Conservation (phyloP, 2,113 vertebrate genomes). For the Cygnus atratus region DNA sequence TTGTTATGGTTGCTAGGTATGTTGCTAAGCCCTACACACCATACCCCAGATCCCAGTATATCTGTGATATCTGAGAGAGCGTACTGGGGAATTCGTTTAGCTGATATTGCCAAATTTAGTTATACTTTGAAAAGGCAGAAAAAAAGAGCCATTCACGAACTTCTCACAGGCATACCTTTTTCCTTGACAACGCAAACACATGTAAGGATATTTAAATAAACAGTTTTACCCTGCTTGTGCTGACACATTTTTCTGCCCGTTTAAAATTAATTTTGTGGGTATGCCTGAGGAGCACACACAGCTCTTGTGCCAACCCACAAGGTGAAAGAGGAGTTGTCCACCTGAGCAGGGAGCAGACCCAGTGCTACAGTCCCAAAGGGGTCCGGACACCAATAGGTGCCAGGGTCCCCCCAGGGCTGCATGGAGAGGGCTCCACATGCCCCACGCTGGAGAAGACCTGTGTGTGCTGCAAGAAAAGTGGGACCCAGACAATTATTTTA, state of each 20-base stretch:
- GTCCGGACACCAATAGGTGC: neutral
- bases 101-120: neutral
- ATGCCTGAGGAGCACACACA: neutral
- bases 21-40: constrained; percentile 12
- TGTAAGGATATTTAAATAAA: neutral
- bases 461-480: neutral
- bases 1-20: constrained; percentile 42
- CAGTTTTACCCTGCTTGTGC: neutral
- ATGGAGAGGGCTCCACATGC: neutral
- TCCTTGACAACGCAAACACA: neutral
- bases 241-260: neutral
- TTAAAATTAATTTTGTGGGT: neutral
- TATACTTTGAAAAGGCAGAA: neutral
- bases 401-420: no score
- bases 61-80: neutral
- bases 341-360: neutral
- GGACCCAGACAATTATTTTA: neutral
- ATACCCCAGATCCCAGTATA: neutral
- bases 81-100: neutral
- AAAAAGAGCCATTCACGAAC: neutral
- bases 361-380: neutral
- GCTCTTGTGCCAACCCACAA: neutral
- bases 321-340: neutral
- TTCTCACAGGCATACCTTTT: neutral
- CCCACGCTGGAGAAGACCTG: neutral